phyloP scores from a whole-genome alignment of 2,797 vertebrate species.

The Nannoperca australis region DNA sequence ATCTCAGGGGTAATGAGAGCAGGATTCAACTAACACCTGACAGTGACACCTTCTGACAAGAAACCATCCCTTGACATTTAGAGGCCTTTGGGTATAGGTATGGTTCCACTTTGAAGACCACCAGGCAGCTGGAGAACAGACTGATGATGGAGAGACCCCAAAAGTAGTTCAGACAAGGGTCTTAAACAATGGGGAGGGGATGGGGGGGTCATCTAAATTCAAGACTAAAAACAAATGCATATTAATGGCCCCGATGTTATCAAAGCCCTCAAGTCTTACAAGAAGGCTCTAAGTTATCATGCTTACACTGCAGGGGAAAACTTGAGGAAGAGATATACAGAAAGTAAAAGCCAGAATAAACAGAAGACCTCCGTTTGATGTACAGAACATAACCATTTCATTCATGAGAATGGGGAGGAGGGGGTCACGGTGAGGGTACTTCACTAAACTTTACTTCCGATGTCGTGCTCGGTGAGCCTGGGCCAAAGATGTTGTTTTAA shows the following conservation, averaged over 20 bases:
- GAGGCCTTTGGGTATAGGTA: constrained; percentile 20
- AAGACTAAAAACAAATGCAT: constrained; percentile 41
- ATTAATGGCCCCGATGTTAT: constrained; percentile 44
- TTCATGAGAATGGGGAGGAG: constrained; percentile 54
- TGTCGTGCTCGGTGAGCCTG: constrained; percentile 63
- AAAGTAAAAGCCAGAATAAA: constrained; percentile 62
- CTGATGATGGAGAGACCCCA: constrained; percentile 10
- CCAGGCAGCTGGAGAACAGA: constrained; percentile 30
- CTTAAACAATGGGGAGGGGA: constrained; percentile 10
- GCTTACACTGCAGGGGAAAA: constrained; percentile 33
- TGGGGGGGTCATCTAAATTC: constrained; percentile 25
- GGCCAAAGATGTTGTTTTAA: constrained; percentile 79
- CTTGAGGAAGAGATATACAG: constrained; percentile 33
- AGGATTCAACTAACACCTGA: constrained; percentile 21
- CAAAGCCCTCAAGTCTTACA: constrained; percentile 21
- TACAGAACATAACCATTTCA: constrained; percentile 59
- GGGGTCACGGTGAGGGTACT: constrained; percentile 60
- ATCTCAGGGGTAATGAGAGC: constrained; percentile 22
- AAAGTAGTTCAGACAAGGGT: constrained; percentile 14
- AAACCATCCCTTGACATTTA: constrained; percentile 15
- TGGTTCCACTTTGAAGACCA: constrained; percentile 45
- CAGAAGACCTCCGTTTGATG: constrained; percentile 67
- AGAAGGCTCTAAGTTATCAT: constrained; percentile 23
- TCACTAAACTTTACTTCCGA: constrained; percentile 67
- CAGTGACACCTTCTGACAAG: constrained; percentile 36